Percentiles rank a stretch among this genome's conserved stretches.
Conservation (phyloP, 2,113 vertebrate genomes). For the Miniopterus natalensis region DNA sequence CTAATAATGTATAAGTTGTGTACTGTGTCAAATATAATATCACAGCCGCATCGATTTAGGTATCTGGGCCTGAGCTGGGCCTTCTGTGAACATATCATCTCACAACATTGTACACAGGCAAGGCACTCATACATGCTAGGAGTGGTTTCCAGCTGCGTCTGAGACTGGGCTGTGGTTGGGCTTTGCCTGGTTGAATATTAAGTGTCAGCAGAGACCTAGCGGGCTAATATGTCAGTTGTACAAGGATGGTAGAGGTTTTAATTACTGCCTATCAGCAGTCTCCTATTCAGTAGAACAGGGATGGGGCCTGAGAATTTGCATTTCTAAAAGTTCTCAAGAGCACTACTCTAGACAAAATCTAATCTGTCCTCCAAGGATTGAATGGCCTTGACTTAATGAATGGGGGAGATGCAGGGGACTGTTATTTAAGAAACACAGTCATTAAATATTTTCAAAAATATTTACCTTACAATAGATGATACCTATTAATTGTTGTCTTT, state of each 20-base stretch:
- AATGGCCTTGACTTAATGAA: neutral
- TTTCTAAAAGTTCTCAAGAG: too few relatives aligned
- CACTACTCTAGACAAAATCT: neutral
- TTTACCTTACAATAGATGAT: neutral
- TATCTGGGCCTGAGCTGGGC: neutral
- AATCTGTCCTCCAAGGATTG: neutral
- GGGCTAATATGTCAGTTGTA: neutral
- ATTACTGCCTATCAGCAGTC: neutral
- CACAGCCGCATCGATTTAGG: neutral
- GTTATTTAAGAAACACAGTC: neutral
- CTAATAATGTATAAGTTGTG: constrained; percentile 23
- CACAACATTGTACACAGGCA: neutral
- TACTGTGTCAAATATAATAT: neutral
- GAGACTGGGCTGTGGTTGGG: neutral
- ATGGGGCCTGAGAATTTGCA: too few relatives aligned
- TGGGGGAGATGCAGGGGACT: neutral
- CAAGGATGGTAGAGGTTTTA: neutral
- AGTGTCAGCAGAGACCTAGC: neutral
- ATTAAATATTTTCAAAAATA: neutral
- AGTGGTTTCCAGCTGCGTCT: neutral
- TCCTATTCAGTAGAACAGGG: too few relatives aligned
- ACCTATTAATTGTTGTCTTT: neutral
- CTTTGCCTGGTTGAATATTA: neutral
- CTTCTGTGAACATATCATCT: neutral
- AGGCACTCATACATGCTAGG: neutral